A percentile compares a stretch with the other conserved stretches of the same genome.
Conservation (phyloP, 2,113 vertebrate species). For the Struthidea cinerea region DNA sequence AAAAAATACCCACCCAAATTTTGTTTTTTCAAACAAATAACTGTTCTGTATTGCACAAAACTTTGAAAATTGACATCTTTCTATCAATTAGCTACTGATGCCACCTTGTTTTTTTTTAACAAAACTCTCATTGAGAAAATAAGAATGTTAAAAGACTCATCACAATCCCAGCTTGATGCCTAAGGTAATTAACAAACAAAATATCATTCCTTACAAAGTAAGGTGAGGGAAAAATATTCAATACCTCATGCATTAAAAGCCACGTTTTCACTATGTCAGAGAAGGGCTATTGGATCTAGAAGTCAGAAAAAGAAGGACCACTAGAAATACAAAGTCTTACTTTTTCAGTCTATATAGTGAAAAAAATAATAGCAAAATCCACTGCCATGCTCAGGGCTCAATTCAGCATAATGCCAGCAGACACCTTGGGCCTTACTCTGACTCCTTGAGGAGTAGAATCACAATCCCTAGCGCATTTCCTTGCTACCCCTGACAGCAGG, state of each 20-base stretch:
- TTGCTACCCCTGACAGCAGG: neutral
- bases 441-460: neutral
- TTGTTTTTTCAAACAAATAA: neutral
- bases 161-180: neutral
- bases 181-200: neutral
- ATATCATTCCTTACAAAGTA: neutral
- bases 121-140: neutral
- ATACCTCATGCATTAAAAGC: neutral
- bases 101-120: neutral
- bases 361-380: neutral
- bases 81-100: neutral
- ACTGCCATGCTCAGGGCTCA: neutral
- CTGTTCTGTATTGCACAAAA: neutral
- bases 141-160: neutral
- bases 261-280: neutral
- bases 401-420: neutral
- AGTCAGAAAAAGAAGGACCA: neutral
- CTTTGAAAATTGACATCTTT: neutral
- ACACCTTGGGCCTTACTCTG: neutral
- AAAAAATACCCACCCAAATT: rapidly evolving
- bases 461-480: neutral
- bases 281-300: neutral
- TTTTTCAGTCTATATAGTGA: neutral
- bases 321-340: neutral
- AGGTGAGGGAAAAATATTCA: neutral